Conservation (phyloP, 2,797 vertebrate genomes). For the Protonibea diacanthus region DNA sequence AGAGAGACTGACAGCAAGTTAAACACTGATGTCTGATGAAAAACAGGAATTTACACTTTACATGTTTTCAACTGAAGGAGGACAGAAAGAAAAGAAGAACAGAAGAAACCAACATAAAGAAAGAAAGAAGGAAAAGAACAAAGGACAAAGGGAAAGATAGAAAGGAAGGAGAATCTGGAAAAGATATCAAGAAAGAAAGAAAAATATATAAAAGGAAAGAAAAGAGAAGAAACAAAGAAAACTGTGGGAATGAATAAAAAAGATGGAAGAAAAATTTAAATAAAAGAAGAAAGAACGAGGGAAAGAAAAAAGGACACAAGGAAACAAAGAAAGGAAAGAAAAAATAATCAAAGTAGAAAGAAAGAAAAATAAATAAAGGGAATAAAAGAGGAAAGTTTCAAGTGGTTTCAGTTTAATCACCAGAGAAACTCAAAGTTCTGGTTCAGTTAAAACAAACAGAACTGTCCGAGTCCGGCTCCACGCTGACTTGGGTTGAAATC, state of each 20-base stretch:
- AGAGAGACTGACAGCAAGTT: background rate
- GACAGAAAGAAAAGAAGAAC: background rate
- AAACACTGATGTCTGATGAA: background rate
- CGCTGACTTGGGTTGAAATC: no score
- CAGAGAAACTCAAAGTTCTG: no score
- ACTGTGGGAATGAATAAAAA: no score
- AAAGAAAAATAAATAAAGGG: background rate
- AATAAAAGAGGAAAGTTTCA: no score
- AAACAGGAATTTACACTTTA: no score
- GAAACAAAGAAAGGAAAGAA: background rate
- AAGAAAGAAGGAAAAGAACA: background rate
- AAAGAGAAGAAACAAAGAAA: background rate
- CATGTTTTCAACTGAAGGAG: no score
- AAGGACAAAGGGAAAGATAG: background rate
- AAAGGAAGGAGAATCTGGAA: background rate
- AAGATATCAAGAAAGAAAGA: background rate
- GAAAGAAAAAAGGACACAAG: no score
- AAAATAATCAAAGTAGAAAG: background rate
- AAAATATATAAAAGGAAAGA: background rate
- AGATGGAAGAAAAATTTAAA: background rate
- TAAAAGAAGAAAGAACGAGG: no score
- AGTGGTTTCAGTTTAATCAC: no score
- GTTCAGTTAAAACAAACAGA: no score
- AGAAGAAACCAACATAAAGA: no score
- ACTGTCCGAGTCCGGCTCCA: no score